Evolutionary conservation across 1,140 invertebrate genomes (phyloP).

Genomic region (Cardiocondyla obscurior): DNA sequence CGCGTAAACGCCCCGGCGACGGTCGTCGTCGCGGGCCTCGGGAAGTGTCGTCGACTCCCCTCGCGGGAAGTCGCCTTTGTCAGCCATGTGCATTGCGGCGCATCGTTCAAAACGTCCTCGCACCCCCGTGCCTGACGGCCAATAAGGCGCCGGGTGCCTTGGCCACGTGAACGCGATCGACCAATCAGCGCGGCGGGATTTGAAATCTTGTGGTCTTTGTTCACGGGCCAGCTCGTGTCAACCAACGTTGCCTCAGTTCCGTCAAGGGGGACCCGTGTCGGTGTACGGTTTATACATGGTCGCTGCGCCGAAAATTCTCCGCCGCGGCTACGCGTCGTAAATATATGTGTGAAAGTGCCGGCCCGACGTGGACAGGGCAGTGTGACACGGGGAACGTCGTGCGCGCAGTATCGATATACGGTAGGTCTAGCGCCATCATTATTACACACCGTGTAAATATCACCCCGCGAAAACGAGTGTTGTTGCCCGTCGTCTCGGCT

Average conservation of each 20-base stretch:
- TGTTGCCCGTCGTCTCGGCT: not conserved
- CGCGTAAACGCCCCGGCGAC: not conserved
- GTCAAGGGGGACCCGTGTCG: conserved; percentile 82
- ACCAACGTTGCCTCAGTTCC: conserved; percentile 82
- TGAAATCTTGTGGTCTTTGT: conserved; percentile 84
- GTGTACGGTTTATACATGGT: conserved; percentile 81
- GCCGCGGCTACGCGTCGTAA: conserved; percentile 67
- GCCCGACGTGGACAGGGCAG: conserved; percentile 63
- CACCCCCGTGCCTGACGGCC: conserved; percentile 50
- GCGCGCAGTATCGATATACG: conserved; percentile 71
- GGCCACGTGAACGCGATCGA: conserved; percentile 75
- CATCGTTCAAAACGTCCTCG: conserved; percentile 72
- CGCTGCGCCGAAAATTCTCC: conserved; percentile 72
- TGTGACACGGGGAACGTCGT: conserved; percentile 66
- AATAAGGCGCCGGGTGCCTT: conserved; percentile 51
- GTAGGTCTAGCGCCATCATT: conserved; percentile 56
- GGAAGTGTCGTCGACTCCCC: not conserved
- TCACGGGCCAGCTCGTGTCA: conserved; percentile 79
- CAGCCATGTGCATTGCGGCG: conserved; percentile 68
- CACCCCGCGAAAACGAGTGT: conserved; percentile 12
- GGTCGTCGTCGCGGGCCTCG: not conserved
- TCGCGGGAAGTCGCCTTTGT: conserved; percentile 52
- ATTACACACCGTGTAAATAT: not conserved
- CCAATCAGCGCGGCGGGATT: conserved; percentile 79
- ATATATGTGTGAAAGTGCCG: conserved; percentile 79